Evolutionary conservation across 2,888 invertebrate genomes (phyloP), one percentile per base, ranked within the genome.

Genomic region (Cheilosia scutellata): DNA sequence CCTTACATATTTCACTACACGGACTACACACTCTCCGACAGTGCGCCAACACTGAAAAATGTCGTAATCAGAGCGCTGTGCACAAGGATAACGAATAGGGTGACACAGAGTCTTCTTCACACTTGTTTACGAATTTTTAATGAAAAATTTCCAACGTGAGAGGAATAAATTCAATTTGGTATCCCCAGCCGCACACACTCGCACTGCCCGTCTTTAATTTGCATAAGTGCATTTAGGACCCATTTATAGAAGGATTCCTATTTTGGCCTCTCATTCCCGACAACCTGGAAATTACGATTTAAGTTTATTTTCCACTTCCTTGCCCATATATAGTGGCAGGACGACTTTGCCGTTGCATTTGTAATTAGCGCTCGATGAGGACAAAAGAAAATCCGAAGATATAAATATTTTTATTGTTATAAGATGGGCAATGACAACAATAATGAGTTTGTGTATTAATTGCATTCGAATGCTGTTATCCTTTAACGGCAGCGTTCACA

Each of bases 391-490:
- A 11, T 3, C 25, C 6, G 16, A 16, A 31, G 53, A 55, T 65
- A 44, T 11, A 57, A 57, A 47, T 44, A 62, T 51, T 72, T n/a
- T 44, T 63, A 47, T 55, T 40, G 16, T 16, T 49, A 25, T 42
- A 31, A 20, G 51, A 51, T 25, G 27, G 40, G 44, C 60, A 72
- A 66, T 72, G 72, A 62, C 58, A 72, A 78, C 55, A 72, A 66
- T 72, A 62, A 78, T 74, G 68, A 78, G 72, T 62, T 78, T 72
- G 62, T 78, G 62, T 44, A 75, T 75, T 66, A 66, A 75, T 75
- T 80, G 76, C 80, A 71, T 80, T 86, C 80, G 75, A 80, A 86
- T 80, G 63, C 29, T 42, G 80, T 71, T 72, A 76, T 76, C 75
- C 80, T 71, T 83, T 68, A 77, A 71, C 49, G 55, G 27, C 40